Conservation (phyloP, 2,113 vertebrate species). For the Sisor rabdophorus region DNA sequence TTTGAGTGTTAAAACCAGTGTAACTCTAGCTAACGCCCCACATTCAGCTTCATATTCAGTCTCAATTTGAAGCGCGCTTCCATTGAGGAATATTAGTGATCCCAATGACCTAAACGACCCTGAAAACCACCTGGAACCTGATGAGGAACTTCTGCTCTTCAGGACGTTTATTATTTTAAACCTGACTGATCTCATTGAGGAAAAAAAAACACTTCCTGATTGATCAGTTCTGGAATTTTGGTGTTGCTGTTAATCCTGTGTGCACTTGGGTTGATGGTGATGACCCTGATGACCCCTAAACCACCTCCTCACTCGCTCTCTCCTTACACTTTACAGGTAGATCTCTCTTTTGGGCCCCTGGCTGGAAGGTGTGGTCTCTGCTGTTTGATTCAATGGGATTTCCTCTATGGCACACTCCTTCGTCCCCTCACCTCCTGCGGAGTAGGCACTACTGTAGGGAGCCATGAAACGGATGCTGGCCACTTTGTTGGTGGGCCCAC, state of each 20-base stretch:
- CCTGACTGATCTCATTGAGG: background rate
- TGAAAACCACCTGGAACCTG: background rate
- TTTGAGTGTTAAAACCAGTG: background rate
- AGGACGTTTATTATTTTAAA: background rate
- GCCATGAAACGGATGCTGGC: slow-evolving; percentile 94
- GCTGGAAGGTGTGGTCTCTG: slow-evolving; percentile 83
- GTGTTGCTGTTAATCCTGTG: background rate
- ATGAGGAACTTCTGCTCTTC: background rate
- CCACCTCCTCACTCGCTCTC: background rate
- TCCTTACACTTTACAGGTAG: slow-evolving; percentile 83
- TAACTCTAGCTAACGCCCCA: background rate
- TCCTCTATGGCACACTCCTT: slow-evolving; percentile 95
- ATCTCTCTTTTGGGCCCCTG: slow-evolving; percentile 96
- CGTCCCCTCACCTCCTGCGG: slow-evolving; percentile 83
- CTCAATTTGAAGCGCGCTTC: background rate
- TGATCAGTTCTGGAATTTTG: background rate
- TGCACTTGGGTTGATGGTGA: slow-evolving; percentile 26
- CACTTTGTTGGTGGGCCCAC: slow-evolving; percentile 80
- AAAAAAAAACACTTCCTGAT: background rate
- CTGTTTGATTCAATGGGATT: slow-evolving; percentile 94
- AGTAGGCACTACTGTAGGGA: slow-evolving; percentile 88
- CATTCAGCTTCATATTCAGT: background rate
- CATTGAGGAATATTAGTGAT: background rate
- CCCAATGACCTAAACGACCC: background rate
- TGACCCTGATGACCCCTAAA: slow-evolving; percentile 23